A percentile compares a stretch with the other conserved stretches of the same genome.
These are phyloP conservation scores for Xanthia icteritia DNA, from an alignment of 2,888 invertebrate genomes.

Conservation along the genomic window DNA sequence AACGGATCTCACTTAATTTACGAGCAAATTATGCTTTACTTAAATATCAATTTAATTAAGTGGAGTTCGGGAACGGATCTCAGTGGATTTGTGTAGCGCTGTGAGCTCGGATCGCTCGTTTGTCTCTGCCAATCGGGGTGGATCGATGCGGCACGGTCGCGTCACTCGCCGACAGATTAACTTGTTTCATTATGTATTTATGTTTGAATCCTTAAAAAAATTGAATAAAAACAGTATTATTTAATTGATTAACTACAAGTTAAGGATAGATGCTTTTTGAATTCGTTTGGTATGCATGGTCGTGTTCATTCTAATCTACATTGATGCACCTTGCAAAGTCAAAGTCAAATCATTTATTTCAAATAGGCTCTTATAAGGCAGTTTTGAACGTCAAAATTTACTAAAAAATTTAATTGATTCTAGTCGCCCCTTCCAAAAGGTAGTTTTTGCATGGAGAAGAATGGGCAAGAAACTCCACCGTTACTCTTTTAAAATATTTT, in stretches of 20 bases:
- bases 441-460: too few species aligned
- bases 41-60: constrained; percentile 91
- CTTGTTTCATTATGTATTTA: constrained; percentile 62
- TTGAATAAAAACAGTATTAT: not conserved
- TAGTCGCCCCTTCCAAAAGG: too few species aligned
- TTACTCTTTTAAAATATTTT: too few species aligned
- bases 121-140: constrained; percentile 83
- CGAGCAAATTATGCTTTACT: constrained; percentile 90
- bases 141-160: constrained; percentile 69
- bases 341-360: too few species aligned
- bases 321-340: too few species aligned
- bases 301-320: too few species aligned
- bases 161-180: constrained; percentile 63
- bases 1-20: constrained; percentile 90
- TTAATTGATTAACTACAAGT: not conserved
- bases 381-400: too few species aligned
- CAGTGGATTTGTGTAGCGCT: constrained; percentile 78
- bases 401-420: too few species aligned
- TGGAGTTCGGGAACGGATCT: constrained; percentile 84
- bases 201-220: constrained; percentile 40
- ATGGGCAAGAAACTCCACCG: too few species aligned
- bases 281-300: not conserved
- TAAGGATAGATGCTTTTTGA: not conserved
- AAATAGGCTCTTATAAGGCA: too few species aligned
- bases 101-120: constrained; percentile 74